phyloP scores from a whole-genome alignment of 2,888 invertebrate species.

The Pollenia labialis region DNA sequence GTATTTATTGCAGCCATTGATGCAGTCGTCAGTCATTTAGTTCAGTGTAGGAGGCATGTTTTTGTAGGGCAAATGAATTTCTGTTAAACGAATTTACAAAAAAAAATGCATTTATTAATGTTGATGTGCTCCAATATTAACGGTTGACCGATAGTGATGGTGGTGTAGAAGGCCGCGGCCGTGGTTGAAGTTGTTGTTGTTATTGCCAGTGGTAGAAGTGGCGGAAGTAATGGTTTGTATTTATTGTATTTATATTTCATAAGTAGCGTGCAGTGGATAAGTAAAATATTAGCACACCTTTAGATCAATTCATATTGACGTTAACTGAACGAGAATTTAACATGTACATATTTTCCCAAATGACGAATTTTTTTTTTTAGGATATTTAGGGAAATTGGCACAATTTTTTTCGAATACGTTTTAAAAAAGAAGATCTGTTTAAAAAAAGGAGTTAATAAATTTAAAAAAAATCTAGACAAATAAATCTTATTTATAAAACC shows the following conservation, averaged over 20 bases:
- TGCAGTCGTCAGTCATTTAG: slow-evolving; percentile 43
- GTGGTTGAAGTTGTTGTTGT: not conserved
- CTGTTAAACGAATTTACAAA: slow-evolving; percentile 6
- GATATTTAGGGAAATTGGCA: too few relatives aligned
- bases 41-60: slow-evolving; percentile 40
- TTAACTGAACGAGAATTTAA: too few relatives aligned
- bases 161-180: not conserved
- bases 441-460: too few relatives aligned
- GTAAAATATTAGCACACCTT: slow-evolving; percentile 16
- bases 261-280: not conserved
- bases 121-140: slow-evolving; percentile 38
- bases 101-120: slow-evolving; percentile 58
- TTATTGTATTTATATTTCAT: slow-evolving; percentile 29
- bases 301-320: too few relatives aligned
- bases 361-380: too few relatives aligned
- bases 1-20: slow-evolving; percentile 64
- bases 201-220: slow-evolving; percentile 25
- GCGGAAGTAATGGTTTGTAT: slow-evolving; percentile 43
- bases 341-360: too few relatives aligned
- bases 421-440: too few relatives aligned
- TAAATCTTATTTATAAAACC: too few relatives aligned
- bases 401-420: too few relatives aligned
- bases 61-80: slow-evolving; percentile 65
- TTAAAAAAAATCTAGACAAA: too few relatives aligned
- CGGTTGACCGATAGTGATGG: slow-evolving; percentile 25